A percentile compares a stretch with the other conserved stretches of the same genome.
Conservation (phyloP, 2,888 invertebrate genomes). For the Lithophane leautieri region DNA sequence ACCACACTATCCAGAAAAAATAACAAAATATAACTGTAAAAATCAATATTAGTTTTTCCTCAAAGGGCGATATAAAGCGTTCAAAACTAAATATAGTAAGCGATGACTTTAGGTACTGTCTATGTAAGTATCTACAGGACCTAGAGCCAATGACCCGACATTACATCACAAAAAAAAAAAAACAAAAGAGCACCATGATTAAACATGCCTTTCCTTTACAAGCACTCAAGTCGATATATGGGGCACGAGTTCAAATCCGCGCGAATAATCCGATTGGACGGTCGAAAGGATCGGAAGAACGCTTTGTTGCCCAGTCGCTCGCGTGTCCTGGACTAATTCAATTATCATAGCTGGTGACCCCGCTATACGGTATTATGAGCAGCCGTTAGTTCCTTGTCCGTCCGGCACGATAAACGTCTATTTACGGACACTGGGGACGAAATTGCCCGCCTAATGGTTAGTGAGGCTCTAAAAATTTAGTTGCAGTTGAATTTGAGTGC, state of each 20-base stretch:
- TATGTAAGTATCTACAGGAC: neutral
- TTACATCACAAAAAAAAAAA: constrained; percentile 28
- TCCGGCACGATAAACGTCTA: constrained; percentile 53
- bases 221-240: constrained; percentile 68
- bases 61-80: neutral
- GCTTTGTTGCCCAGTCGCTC: constrained; percentile 79
- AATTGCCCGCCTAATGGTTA: constrained; percentile 32
- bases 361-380: constrained; percentile 52
- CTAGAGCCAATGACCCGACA: constrained; percentile 19
- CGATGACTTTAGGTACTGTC: neutral
- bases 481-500: constrained; percentile 29
- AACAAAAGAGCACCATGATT: constrained; percentile 42
- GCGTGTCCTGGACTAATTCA: constrained; percentile 83
- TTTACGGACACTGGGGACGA: constrained; percentile 39
- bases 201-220: constrained; percentile 55
- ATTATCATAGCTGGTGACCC: constrained; percentile 78
- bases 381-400: constrained; percentile 57
- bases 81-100: neutral
- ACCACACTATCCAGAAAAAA: neutral
- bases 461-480: constrained; percentile 50
- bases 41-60: neutral
- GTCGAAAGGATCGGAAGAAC: constrained; percentile 77
- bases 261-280: constrained; percentile 85
- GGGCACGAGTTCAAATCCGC: constrained; percentile 83
- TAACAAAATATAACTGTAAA: neutral